Base-by-base conservation (phyloP, 2,797 vertebrate genomes). In the Strix occidentalis region DNA sequence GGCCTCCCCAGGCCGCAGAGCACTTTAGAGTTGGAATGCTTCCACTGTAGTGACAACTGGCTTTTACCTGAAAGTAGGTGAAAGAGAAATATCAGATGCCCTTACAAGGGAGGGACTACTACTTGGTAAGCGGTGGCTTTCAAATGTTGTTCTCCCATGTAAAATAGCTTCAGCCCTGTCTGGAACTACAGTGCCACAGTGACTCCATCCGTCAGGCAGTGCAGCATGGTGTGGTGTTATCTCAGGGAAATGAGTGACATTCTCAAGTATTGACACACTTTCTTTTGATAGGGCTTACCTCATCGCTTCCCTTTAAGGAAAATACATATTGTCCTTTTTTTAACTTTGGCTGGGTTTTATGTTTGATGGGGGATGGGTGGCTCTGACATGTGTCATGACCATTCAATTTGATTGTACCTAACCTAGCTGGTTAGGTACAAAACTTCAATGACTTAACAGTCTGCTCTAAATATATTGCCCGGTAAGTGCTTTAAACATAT, bases 181-280 rank as follows among this genome's bases (percentile, higher is more conserved):
- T 80, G 60, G 21, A 66, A 8, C 20, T n/a, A 4, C 4, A 23
- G 20, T 43, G n/a, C 24, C 7, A 3, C n/a, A 63, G n/a, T 1
- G 0, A 13, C 9, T 65, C 43, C 26, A 17, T 58, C 50, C 0
- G 0, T 50, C 1, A 2, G n/a, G 11, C 11, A 3, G 14, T 70
- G 35, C 31, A 48, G 19, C 5, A 16, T 2, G 0, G 17, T 1
- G 0, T 33, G 10, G 21, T 41, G 23, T 37, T 54, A 17, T 15
- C 56, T 63, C 4, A 3, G 61, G 33, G 18, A 71, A 84, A 75
- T 5, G 1, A 71, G 9, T 21, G 37, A 28, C 1, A 1, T 35
- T 37, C 28, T 56, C 24, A 61, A 20, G 19, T 60, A 41, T 4
- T 33, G 54, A 57, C 43, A 20, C 16, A 4, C 9, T 71, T 80